Conservation (phyloP, 2,797 vertebrate species). For the Sebastes cheni region DNA sequence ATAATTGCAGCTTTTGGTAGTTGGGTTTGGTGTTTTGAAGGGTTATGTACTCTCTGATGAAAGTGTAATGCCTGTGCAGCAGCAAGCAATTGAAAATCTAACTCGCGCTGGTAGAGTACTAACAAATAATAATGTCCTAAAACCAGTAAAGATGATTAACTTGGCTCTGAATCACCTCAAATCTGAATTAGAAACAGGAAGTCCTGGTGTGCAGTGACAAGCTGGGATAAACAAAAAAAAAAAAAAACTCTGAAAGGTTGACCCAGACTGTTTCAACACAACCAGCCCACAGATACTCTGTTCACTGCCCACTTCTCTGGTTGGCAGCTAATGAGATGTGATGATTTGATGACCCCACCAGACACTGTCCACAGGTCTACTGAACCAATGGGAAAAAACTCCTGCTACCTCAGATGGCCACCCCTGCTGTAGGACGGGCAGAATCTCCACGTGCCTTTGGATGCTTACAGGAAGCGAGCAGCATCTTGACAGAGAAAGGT, state of each 20-base stretch:
- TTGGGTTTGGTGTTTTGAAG: slow-evolving; percentile 5
- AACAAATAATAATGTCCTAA: not conserved
- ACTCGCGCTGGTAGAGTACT: not conserved
- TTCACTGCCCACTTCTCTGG: slow-evolving; percentile 22
- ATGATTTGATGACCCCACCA: slow-evolving; percentile 46
- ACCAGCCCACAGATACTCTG: slow-evolving; percentile 31
- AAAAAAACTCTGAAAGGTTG: slow-evolving; percentile 16
- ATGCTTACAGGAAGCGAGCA: slow-evolving; percentile 42
- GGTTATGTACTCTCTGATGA: not conserved
- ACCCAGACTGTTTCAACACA: slow-evolving; percentile 34
- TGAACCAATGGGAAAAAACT: slow-evolving; percentile 30
- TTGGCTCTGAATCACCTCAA: not conserved
- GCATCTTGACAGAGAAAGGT: slow-evolving; percentile 50
- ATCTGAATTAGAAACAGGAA: slow-evolving; percentile 18
- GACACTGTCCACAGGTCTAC: slow-evolving; percentile 50
- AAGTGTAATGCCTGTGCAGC: not conserved
- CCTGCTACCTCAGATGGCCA: slow-evolving; percentile 47
- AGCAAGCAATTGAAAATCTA: not conserved
- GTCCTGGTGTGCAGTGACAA: slow-evolving; percentile 14
- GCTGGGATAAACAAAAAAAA: slow-evolving; percentile 15
- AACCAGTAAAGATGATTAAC: slow-evolving; percentile 2
- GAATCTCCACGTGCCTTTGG: slow-evolving; percentile 26
- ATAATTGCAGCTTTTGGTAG: not conserved
- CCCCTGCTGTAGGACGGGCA: slow-evolving; percentile 42
- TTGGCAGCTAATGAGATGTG: slow-evolving; percentile 25